Evolutionary conservation across 2,888 invertebrate genomes (phyloP), one percentile per base, ranked within the genome.

Genomic region (Rhagonycha lutea): DNA sequence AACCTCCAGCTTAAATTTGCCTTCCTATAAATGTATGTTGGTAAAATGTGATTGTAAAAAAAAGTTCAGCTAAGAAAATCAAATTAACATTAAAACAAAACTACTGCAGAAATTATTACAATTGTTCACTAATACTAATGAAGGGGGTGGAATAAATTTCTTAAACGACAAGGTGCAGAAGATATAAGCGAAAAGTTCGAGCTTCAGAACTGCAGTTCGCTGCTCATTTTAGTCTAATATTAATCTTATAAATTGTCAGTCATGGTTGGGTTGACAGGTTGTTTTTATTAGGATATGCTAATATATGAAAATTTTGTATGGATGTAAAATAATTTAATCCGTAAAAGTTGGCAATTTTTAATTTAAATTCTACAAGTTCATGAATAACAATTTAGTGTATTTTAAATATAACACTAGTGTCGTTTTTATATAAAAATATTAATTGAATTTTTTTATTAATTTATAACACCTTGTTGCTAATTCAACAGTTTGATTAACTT

Each of bases 221-320:
- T 65, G 63, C 63, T 65, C 63, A 65, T 65, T 65, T 65, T 65
- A 65, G 63, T 65, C 63, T 65, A 65, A 65, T 65, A 65, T 65
- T 65, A 65, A 65, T 65, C 63, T 65, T 65, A 65, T 65, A 65
- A 65, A 65, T 65, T 65, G 63, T 65, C 63, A 65, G 63, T 65
- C 63, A 65, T 65, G 63, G 63, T 65, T 65, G 63, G 63, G 24
- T 65, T 65, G 63, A 65, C 63, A 65, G 63, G 63, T 65, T 65
- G 63, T 65, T 65, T 65, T 65, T 65, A 65, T 65, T 65, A 65
- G 63, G 26, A 26, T 65, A 65, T 65, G 63, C 63, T 65, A 65
- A 65, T 65, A 10, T 65, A 24, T 23, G 63, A 65, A 65, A 65
- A 65, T 65, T 65, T 65, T 26, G 63, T 65, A 65, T 65, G 63